Percentiles rank a stretch among this genome's conserved stretches.
Evolutionary conservation across 2,888 invertebrate genomes (phyloP).

Genomic region (Phasia obesa): DNA sequence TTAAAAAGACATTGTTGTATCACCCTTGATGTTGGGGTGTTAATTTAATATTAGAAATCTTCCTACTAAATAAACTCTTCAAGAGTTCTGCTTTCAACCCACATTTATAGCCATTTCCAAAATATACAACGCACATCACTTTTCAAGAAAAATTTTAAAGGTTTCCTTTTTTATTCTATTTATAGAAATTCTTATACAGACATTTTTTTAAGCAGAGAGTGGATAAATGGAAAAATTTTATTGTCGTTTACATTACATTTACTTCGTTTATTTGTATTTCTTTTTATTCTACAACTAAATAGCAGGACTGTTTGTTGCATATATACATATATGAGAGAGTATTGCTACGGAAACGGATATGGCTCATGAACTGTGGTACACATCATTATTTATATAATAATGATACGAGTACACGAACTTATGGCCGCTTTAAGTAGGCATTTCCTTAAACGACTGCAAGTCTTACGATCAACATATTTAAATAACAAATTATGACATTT

Average conservation of each 20-base stretch:
- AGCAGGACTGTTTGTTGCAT: conserved; percentile 15
- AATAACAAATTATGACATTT: no score
- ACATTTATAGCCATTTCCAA: not conserved
- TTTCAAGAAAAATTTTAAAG: no score
- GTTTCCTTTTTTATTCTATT: no score
- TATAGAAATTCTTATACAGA: no score
- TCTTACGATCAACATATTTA: not conserved
- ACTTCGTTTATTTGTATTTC: conserved; percentile 5
- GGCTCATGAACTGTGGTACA: conserved; percentile 51
- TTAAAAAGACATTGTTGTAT: no score
- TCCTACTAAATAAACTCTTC: no score
- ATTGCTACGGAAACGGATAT: conserved; percentile 58
- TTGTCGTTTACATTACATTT: not conserved
- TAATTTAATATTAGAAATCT: no score
- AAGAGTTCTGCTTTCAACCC: not conserved
- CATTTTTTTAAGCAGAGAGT: not conserved
- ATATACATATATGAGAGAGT: not conserved
- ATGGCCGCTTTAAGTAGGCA: conserved; percentile 10
- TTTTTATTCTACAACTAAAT: not conserved
- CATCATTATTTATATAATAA: conserved; percentile 58
- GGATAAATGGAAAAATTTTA: conserved; percentile 18
- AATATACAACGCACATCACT: not conserved
- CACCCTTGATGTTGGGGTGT: no score
- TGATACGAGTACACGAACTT: not conserved
- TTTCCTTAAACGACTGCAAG: conserved; percentile 14